Percentiles rank a stretch among this genome's conserved stretches.
Conservation (phyloP, 2,888 invertebrate species). For the Agrypnus murinus region DNA sequence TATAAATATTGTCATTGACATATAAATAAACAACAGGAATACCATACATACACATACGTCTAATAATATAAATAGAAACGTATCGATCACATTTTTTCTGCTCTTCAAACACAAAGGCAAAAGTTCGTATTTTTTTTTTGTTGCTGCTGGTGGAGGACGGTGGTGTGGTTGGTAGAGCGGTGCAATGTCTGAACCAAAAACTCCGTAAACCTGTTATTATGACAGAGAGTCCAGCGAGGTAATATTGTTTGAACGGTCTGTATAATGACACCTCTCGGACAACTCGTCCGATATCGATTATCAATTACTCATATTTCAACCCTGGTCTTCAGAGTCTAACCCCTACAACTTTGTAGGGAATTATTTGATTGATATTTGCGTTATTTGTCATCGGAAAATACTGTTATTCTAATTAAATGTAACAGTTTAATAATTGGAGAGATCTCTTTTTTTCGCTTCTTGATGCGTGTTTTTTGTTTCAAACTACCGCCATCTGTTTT, state of each 20-base stretch:
- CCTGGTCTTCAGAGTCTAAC: conserved; percentile 59
- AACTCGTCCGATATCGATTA: conserved; percentile 68
- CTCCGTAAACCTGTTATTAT: conserved; percentile 44
- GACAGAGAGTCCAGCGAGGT: conserved; percentile 48
- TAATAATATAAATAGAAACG: too few species aligned
- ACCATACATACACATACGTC: too few species aligned
- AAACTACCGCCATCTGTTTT: too few species aligned
- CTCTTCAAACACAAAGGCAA: too few species aligned
- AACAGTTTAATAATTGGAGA: conserved; percentile 33
- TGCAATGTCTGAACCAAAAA: conserved; percentile 31
- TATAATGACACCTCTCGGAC: conserved; percentile 65
- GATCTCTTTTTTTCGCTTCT: conserved; percentile 2
- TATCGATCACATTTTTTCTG: too few species aligned
- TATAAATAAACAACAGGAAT: too few species aligned
- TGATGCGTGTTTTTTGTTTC: too few species aligned
- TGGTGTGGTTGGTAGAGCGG: too few species aligned
- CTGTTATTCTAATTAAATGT: conserved; percentile 58
- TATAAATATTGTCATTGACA: too few species aligned
- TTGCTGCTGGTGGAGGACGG: too few species aligned
- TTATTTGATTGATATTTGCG: conserved; percentile 62
- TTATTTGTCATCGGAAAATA: conserved; percentile 60
- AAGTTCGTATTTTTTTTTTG: background rate
- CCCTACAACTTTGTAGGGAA: conserved; percentile 51
- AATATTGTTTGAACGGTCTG: conserved; percentile 64
- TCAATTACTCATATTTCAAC: conserved; percentile 69